Conservation (phyloP, 1,140 invertebrate species). For the Heterodera carotae region DNA sequence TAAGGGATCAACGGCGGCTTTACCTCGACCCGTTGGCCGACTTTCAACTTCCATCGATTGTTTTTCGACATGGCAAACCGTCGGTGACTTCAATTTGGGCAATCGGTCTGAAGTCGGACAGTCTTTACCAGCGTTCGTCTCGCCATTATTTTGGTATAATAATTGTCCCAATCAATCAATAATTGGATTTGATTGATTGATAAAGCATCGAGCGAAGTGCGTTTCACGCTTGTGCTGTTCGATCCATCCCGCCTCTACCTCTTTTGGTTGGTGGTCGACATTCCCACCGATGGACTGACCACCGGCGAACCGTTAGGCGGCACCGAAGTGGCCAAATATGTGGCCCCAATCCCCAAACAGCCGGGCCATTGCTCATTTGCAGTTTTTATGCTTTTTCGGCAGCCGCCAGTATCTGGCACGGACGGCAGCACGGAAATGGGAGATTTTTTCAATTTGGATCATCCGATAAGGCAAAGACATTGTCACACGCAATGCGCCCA, state of each 20-base stretch:
- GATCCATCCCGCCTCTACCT: slow-evolving; percentile 50
- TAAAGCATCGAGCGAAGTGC: slow-evolving; percentile 56
- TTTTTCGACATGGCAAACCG: slow-evolving; percentile 36
- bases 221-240: slow-evolving; percentile 56
- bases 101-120: slow-evolving; percentile 34
- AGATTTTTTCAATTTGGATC: slow-evolving; percentile 54
- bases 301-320: slow-evolving; percentile 43
- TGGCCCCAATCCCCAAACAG: slow-evolving; percentile 45
- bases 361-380: slow-evolving; percentile 40
- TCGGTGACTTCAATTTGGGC: slow-evolving; percentile 53
- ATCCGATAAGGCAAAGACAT: slow-evolving; percentile 46
- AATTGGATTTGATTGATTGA: slow-evolving; percentile 9
- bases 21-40: slow-evolving; percentile 56
- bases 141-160: slow-evolving; percentile 57
- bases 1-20: slow-evolving; percentile 42
- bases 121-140: slow-evolving; percentile 52
- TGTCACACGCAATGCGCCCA: slow-evolving; percentile 48
- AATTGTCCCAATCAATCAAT: background rate
- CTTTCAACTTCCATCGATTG: slow-evolving; percentile 44
- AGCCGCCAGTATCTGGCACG: slow-evolving; percentile 30
- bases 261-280: slow-evolving; percentile 57
- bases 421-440: slow-evolving; percentile 40
- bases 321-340: slow-evolving; percentile 42
- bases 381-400: slow-evolving; percentile 55
- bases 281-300: slow-evolving; percentile 51